Evolutionary conservation across 1,140 invertebrate genomes (phyloP), one percentile per base, ranked within the genome.

Genomic region (Aphis craccivora): DNA sequence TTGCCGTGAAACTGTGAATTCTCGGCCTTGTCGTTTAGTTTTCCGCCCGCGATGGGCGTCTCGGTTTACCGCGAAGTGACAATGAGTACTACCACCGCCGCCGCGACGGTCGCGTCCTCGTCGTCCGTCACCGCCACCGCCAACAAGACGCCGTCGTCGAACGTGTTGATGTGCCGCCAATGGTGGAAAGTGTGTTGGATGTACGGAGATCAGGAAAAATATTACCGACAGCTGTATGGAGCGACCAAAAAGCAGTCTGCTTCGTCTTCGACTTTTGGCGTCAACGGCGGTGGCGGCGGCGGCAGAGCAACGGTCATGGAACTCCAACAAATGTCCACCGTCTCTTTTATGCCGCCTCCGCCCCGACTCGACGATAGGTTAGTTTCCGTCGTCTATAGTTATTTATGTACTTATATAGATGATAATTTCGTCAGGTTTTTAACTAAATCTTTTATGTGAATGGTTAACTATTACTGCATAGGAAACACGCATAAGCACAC

Each of bases 101-200:
- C 40, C 60, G 90, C 55, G 9, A 45, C 87, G 7, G 20, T 48
- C 45, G 37, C 53, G 48, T 51, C 86, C 0, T 9, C 81, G 22
- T 11, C 81, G 48, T 43, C 90, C 6, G 43, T 40, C 18, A 51
- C 43, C n/a, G 48, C 22, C 6, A n/a, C 37, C 25, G 23, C 45
- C 3, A 83, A 25, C 60, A 84, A 48, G 23, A 8, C 91, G 81
- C 84, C 83, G 51, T 55, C 93, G 81, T 92, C 96, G 86, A 97
- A 97, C 95, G 96, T 97, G 95, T 95, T 98, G 93, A 97, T 97
- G 96, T 97, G 97, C 96, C 97, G 97, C 95, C 97, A 98, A 95
- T 98, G 97, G 97, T 98, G 97, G 97, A 97, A 97, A 95, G 97
- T 98, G 91, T 98, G 97, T 95, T 98, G 97, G 96, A 97, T 98